Base-by-base conservation (phyloP, 2,113 vertebrate species). In the Malaclemys terrapin region DNA sequence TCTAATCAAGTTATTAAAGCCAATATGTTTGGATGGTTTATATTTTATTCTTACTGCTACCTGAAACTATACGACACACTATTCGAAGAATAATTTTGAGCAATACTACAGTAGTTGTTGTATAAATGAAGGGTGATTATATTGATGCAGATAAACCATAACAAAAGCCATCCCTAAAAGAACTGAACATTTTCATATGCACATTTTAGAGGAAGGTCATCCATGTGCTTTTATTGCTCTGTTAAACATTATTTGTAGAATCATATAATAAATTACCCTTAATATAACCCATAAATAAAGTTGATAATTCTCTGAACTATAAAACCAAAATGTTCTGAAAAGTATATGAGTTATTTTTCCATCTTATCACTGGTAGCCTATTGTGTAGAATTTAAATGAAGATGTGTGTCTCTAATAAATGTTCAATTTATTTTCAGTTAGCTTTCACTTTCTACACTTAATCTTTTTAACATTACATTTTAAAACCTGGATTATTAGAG, bases 321-420 rank as follows among this genome's bases (percentile, higher is more conserved):
- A 96, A 97, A 97, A 95, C 82, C 38, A 97, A 96, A 96, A 85
- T 86, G 50, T 96, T 82, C 45, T 42, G 53, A 31, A 96, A 94
- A 94, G 84, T 88, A 22, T 3, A 17, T 94, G 82, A 97, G 92
- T 93, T 84, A 95, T 84, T 95, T 95, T 97, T 72, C 22, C 83
- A 2, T 72, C 42, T 95, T 88, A 72, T 57, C 56, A 56, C 47
- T 69, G 57, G 95, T 35, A 35, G 96, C 22, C 3, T 56, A 54
- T 35, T 80, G 16, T 27, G 16, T 4, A 81, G 93, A 95, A 93
- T 90, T 6, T 75, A 94, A 97, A 94, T 76, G 59, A 95, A 96
- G 50, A 87, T 59, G 3, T 72, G 35, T 88, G 49, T 80, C 57
- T 89, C 45, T 91, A 96, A 94, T 90, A 97, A 96, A 84, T 24